Evolutionary conservation across 1,140 invertebrate species (phyloP), one percentile per base, ranked within the genome.

Genomic region (Drosophila kurseongensis): DNA sequence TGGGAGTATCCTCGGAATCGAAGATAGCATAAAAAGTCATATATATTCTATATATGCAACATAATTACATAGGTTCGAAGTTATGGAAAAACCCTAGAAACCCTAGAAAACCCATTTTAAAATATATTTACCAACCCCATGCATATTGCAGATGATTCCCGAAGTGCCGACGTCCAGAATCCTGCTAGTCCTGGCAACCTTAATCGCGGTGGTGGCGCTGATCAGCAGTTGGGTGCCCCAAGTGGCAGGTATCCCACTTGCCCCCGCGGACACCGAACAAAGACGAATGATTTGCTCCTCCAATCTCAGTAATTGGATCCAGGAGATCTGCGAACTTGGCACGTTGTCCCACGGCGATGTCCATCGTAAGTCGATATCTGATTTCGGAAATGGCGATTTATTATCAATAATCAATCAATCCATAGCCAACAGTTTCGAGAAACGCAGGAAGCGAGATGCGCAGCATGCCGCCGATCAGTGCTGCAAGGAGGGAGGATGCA

Each of bases 361-460:
- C 7, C 82, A 69, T 80, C 79, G 83, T 88, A 50, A 88, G 83
- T 80, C 8, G 4, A 5, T 12, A 2, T 12, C 14, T 4, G 13
- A 48, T 32, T 2, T 12, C 9, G 36, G 9, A 32, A 32, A 32
- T 8, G 6, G 7, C 29, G 29, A 32, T 32, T 32, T 0, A 6
- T 6, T 1, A 32, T 38, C 36, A 38, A 4, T 12, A 18, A n/a
- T 36, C 0, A 38, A 2, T 10, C 2, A 27, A 54, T 16, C 40
- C 50, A 50, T 35, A 91, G 91, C 81, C 10, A 54, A 78, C n/a
- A 88, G 78, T 47, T 73, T 90, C 52, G 91, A 76, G 16, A 69
- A 59, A 42, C 83, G 83, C 29, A 66, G 32, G 42, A 91, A 90
- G 58, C 82, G 90, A 14, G 41, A 68, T 7, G 38, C 66, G 4